Base-by-base conservation (phyloP, 37 sponge, comb jelly and placozoan species). In the Ephydatia muelleri region DNA sequence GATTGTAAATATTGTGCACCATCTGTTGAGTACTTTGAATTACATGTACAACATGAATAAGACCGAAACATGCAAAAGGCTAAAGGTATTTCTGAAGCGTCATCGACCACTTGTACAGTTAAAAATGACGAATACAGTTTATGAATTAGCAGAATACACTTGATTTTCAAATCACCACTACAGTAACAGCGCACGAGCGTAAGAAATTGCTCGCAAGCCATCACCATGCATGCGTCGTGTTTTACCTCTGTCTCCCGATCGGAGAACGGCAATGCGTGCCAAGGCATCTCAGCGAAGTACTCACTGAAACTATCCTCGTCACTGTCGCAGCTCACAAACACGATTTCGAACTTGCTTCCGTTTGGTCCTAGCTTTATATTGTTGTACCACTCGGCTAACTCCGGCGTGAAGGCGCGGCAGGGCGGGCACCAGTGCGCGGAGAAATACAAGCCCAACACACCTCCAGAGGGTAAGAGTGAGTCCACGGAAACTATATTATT, bases 391-490 rank as follows among this genome's bases (percentile, higher is more conserved):
- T 77, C 65, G 0, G 91, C 89, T 5, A 96, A 90, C 34, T 83
- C 57, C 1, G 96, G 96, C 29, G 96, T 96, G 85, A 96, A 96
- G 5, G 87, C 75, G 25, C 91, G 73, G 79, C 94, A 96, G 0
- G 96, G 96, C 0, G 93, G 91, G 72, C 96, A 96, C 96, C 96
- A 96, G 73, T 93, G 96, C 9, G 93, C 96, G 19, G 88, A 88
- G 87, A 96, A 96, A 82, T 96, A 96, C 11, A 96, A 73, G 0
- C 89, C 93, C 23, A 96, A 36, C 80, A 90, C 89, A 21, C 82
- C 83, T 49, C 89, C 95, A 22, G 73, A 82, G 0, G 84, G 84
- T 4, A 19, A 68, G 47, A 93, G 36, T 0, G 76, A 64, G 23
- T 36, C n/a, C 49, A 78, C 84, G 1, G 35, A 1, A 1, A 57